Base-by-base conservation (phyloP, 92 coral and sea anemone genomes). In the Parazoanthus darwini region DNA sequence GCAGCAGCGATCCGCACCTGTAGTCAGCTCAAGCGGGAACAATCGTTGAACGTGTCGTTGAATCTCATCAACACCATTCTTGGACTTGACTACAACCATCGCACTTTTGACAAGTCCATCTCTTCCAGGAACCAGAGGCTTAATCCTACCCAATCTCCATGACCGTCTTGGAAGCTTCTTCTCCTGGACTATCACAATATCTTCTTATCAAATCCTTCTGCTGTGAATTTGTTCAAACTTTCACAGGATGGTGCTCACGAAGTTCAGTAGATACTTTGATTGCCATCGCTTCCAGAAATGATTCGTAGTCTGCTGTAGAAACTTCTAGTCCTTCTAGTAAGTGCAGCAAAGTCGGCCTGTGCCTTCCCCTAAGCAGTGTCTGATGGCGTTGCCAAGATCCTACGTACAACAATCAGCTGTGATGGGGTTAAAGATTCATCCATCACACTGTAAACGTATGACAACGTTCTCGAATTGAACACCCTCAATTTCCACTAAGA, bases 61-160 rank as follows among this genome's bases (percentile, higher is more conserved):
- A 35, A 66, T 76, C 48, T 91, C 88, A n/a, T 59, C 77, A 4
- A 67, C n/a, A 15, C 85, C 70, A 76, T 88, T 77, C 50, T 78
- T 86, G 1, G 85, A 81, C 73, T 88, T 90, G 35, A 87, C 89
- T 76, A 79, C 59, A 23, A 88, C 88, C 1, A 91, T 88, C 4
- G 90, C 91, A 82, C 89, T 88, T 76, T 85, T 63, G 46, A 91
- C 88, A 38, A 35, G 58, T 16, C 93, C 90, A 88, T 91, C 93
- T 58, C 88, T 67, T 36, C 88, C 89, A 10, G 88, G 89, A 58
- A 91, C 63, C 80, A 91, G 80, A 4, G 43, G 79, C 44, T 91
- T 84, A 39, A 81, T 50, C 78, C 74, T 90, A 46, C 90, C 90
- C 33, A 90, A 77, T 58, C 93, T 74, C 90, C 86, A 81, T 43